These are phyloP conservation scores for Lynx canadensis DNA, from an alignment of 2,113 vertebrate genomes.

Conservation along the genomic window DNA sequence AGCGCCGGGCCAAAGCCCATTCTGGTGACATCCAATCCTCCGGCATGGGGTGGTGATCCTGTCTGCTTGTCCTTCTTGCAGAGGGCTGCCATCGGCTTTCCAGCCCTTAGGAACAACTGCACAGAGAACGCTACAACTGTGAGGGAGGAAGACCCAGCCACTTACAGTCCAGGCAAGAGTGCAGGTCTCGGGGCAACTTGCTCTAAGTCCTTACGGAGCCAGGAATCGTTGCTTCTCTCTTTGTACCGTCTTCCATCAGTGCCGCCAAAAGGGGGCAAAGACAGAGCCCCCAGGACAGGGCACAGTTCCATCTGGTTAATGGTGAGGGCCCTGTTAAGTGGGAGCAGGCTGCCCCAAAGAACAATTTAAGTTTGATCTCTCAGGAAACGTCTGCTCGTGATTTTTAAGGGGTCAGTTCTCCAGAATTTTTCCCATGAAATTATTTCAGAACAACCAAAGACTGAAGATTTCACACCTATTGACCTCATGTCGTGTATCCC, in stretches of 20 bases:
- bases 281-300: too few relatives aligned
- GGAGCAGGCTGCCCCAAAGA: not conserved
- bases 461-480: not conserved
- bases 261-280: too few relatives aligned
- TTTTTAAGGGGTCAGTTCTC: not conserved
- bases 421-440: not conserved
- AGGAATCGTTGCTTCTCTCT: not conserved
- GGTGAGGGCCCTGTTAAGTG: not conserved
- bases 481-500: not conserved
- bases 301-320: not conserved
- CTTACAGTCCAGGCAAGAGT: rapidly evolving
- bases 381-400: not conserved
- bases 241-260: not conserved
- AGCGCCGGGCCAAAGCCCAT: not conserved
- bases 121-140: too few relatives aligned
- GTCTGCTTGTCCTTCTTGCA: not conserved
- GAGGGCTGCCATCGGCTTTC: too few relatives aligned
- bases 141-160: not conserved
- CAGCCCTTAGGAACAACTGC: not conserved
- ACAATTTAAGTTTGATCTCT: not conserved
- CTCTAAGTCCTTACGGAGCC: too few relatives aligned
- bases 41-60: rapidly evolving
- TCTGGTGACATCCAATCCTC: not conserved
- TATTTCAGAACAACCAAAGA: not conserved
- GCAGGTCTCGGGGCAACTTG: not conserved